A percentile compares a stretch with the other conserved stretches of the same genome.
Evolutionary conservation across 2,888 invertebrate species (phyloP).

Genomic region (Mellilla xanthometata): DNA sequence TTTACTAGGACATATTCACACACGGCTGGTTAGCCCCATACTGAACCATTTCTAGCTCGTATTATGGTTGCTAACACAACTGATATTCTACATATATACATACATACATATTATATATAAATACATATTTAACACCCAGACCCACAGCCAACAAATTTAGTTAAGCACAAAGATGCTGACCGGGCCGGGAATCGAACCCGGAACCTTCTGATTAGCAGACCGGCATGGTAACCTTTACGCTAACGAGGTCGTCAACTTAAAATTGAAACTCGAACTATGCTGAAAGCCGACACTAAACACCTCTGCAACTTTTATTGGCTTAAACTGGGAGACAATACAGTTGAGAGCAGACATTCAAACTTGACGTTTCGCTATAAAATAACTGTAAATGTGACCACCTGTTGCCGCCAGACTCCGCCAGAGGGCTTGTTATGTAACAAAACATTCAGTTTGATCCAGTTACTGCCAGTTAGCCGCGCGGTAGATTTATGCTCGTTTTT

Average conservation of each 20-base stretch:
- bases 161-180: too few species aligned
- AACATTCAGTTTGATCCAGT: slow-evolving; percentile 47
- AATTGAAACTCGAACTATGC: neutral
- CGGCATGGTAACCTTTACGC: too few species aligned
- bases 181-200: too few species aligned
- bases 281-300: slow-evolving; percentile 5
- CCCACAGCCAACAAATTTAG: too few species aligned
- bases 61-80: too few species aligned
- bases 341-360: slow-evolving; percentile 28
- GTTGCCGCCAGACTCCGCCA: slow-evolving; percentile 47
- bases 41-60: too few species aligned
- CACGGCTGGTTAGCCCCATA: too few species aligned
- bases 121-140: too few species aligned
- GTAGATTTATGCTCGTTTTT: slow-evolving; percentile 32
- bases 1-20: too few species aligned
- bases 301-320: slow-evolving; percentile 4
- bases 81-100: too few species aligned
- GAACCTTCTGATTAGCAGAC: too few species aligned
- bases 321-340: slow-evolving; percentile 17
- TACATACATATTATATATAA: neutral
- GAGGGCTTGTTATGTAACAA: slow-evolving; percentile 46
- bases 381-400: slow-evolving; percentile 61
- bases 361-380: slow-evolving; percentile 51
- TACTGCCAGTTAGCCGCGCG: slow-evolving; percentile 26
- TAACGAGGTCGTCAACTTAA: too few species aligned